phyloP scores from a whole-genome alignment of 37 sponge, comb jelly and placozoan species.

The Beroe forskalii region DNA sequence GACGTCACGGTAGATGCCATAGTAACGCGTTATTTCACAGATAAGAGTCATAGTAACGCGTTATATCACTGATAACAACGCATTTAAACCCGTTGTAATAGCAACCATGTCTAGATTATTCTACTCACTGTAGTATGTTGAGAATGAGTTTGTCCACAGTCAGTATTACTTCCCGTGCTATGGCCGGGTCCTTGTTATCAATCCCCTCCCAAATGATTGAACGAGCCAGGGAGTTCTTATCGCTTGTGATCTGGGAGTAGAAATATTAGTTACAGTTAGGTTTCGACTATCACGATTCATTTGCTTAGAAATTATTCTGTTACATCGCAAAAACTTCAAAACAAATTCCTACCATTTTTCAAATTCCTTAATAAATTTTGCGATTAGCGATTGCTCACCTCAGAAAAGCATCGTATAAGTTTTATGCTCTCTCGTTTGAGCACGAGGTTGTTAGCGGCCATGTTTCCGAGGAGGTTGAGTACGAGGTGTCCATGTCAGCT shows the following conservation, averaged over 20 bases:
- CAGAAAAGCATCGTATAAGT: background rate
- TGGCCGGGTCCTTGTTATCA: conserved; percentile 12
- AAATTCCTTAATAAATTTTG: too few relatives aligned
- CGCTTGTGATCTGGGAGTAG: background rate
- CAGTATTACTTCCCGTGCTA: background rate
- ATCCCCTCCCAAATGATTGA: conserved; percentile 25
- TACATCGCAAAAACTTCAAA: too few relatives aligned
- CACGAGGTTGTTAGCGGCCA: conserved; percentile 28
- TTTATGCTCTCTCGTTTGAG: conserved; percentile 28
- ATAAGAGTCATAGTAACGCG: too few relatives aligned
- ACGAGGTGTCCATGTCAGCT: conserved; percentile 4
- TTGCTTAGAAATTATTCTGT: too few relatives aligned
- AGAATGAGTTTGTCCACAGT: background rate
- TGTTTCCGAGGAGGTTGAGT: conserved; percentile 1
- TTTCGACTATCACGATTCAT: too few relatives aligned
- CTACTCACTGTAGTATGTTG: conserved; percentile 28
- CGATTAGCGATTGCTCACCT: background rate
- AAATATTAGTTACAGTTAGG: too few relatives aligned
- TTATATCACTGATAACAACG: too few relatives aligned
- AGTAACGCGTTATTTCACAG: too few relatives aligned
- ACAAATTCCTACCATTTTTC: too few relatives aligned
- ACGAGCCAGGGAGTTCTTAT: background rate
- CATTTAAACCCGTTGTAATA: too few relatives aligned
- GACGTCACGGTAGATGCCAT: too few relatives aligned
- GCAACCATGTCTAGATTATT: too few relatives aligned